phyloP scores from a whole-genome alignment of 2,797 vertebrate species.

The Yasuhikotakia modesta region DNA sequence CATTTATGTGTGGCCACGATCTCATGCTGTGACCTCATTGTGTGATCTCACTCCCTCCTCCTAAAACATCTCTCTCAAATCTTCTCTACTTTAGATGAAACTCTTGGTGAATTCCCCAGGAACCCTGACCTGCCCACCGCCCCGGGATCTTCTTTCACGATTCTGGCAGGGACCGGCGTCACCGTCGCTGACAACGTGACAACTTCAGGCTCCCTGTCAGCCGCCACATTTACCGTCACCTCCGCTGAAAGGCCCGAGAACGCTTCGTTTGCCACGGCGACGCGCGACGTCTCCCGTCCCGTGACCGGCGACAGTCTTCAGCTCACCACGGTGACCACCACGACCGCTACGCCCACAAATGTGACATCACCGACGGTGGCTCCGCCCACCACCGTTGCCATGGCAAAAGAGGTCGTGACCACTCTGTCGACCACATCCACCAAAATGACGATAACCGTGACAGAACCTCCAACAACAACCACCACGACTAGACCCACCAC shows the following conservation, averaged over 20 bases:
- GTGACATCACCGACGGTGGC: conserved; percentile 58
- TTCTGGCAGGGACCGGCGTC: conserved; percentile 78
- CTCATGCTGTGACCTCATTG: no score
- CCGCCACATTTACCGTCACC: conserved; percentile 69
- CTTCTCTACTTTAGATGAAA: conserved; percentile 80
- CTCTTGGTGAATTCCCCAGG: conserved; percentile 73
- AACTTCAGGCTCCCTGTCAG: conserved; percentile 70
- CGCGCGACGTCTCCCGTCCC: no score
- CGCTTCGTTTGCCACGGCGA: conserved; percentile 49
- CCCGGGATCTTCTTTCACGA: conserved; percentile 77
- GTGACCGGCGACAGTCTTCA: conserved; percentile 67
- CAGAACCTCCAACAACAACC: conserved; percentile 48
- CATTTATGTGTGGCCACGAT: conserved; percentile 14
- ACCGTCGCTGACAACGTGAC: conserved; percentile 76
- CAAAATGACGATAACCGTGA: conserved; percentile 43
- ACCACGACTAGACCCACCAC: conserved; percentile 39
- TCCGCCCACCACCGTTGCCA: conserved; percentile 19
- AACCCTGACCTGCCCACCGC: conserved; percentile 77
- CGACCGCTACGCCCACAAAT: conserved; percentile 64
- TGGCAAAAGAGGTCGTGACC: conserved; percentile 44
- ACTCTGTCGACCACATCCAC: no score
- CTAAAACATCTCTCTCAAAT: conserved; percentile 6
- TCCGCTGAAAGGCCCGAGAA: conserved; percentile 58
- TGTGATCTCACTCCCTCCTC: not conserved
- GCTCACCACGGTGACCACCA: conserved; percentile 67